A percentile compares a stretch with the other conserved stretches of the same genome.
Evolutionary conservation across 2,797 vertebrate species (phyloP).

Genomic region (Geotrypetes seraphini): DNA sequence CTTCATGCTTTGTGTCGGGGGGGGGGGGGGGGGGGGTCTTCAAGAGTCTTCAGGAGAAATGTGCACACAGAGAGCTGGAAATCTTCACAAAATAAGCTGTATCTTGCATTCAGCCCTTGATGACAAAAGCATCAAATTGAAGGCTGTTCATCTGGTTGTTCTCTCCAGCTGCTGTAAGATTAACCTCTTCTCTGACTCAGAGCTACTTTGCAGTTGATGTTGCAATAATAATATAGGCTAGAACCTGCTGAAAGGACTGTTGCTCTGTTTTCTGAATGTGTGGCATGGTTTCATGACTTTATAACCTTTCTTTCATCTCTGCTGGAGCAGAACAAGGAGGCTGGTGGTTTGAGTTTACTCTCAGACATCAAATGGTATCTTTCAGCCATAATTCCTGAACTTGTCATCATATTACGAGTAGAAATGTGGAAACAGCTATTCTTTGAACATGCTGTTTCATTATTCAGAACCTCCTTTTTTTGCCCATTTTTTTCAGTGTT

Average conservation of each 20-base stretch:
- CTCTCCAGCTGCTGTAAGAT: conserved; percentile 9
- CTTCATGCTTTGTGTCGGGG: conserved; percentile 9
- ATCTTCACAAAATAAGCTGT: conserved; percentile 14
- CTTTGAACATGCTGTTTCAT: conserved; percentile 13
- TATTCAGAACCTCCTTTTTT: no score
- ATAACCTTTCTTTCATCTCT: conserved; percentile 27
- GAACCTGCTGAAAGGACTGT: conserved; percentile 29
- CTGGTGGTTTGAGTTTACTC: conserved; percentile 22
- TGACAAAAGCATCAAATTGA: conserved; percentile 15
- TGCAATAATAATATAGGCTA: conserved; percentile 27
- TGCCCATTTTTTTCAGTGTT: conserved; percentile 9
- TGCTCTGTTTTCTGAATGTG: conserved; percentile 23
- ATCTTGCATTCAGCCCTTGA: conserved; percentile 10
- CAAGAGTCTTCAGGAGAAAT: conserved; percentile 27
- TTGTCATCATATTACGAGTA: conserved; percentile 1
- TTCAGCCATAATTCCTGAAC: conserved; percentile 19
- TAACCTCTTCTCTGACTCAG: conserved; percentile 21
- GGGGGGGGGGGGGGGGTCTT: no score
- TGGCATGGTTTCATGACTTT: no score
- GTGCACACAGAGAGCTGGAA: conserved; percentile 19
- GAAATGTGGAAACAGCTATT: conserved; percentile 4
- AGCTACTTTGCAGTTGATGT: conserved; percentile 17
- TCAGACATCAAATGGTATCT: conserved; percentile 13
- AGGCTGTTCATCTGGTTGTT: conserved; percentile 17
- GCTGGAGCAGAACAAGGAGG: conserved; percentile 19